Evolutionary conservation across 2,113 vertebrate species (phyloP).

Genomic region (Triplophysa tibetana): DNA sequence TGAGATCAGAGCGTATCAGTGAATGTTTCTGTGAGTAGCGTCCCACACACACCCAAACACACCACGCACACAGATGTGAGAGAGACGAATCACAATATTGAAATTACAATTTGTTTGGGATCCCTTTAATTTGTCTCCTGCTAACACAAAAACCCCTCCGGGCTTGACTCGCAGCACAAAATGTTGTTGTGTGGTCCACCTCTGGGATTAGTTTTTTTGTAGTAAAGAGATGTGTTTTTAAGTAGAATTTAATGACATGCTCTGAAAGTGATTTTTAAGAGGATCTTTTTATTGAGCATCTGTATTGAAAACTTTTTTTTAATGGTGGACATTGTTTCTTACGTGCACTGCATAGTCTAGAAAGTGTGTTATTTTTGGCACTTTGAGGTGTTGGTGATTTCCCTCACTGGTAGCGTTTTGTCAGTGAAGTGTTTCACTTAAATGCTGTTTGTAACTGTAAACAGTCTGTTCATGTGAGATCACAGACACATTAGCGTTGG

Average conservation of each 20-base stretch:
- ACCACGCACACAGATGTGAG: conserved; percentile 37
- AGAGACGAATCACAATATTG: background rate
- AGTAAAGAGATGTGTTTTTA: background rate
- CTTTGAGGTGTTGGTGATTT: conserved; percentile 49
- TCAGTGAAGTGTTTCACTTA: conserved; percentile 39
- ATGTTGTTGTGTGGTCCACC: background rate
- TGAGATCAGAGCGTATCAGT: conserved; percentile 23
- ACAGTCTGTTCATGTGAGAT: background rate
- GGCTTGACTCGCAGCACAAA: background rate
- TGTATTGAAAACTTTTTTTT: background rate
- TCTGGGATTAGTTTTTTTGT: background rate
- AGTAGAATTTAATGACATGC: background rate
- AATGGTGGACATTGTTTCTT: background rate
- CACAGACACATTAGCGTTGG: conserved; percentile 8
- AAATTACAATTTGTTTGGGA: conserved; percentile 4
- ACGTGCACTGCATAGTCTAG: background rate
- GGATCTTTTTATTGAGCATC: background rate
- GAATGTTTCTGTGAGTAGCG: conserved; percentile 44
- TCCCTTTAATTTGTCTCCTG: conserved; percentile 26
- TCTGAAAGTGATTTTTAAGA: background rate
- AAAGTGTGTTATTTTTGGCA: conserved; percentile 34
- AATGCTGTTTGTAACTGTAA: conserved; percentile 28
- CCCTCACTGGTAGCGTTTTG: conserved; percentile 7
- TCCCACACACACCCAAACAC: conserved; percentile 54
- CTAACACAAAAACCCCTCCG: conserved; percentile 20